Conservation (phyloP, 2,113 vertebrate genomes). For the Prionailurus viverrinus region DNA sequence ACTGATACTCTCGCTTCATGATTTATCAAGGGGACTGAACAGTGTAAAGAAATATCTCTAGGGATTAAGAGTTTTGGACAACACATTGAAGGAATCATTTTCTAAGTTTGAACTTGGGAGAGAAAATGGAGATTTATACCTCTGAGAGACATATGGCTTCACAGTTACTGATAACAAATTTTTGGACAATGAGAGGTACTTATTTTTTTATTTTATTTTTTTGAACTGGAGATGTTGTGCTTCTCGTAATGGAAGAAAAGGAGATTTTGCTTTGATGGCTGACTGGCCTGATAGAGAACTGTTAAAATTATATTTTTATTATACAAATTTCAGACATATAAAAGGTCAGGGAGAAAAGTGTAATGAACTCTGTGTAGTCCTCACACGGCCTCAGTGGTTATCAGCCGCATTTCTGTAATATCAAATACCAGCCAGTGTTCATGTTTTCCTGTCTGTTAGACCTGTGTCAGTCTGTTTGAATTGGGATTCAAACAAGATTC, state of each 20-base stretch:
- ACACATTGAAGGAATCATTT: neutral
- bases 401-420: neutral
- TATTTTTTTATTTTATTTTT: neutral
- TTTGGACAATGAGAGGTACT: neutral
- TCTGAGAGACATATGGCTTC: neutral
- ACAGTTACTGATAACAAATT: neutral
- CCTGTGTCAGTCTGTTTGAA: neutral
- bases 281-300: neutral
- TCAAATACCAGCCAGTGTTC: neutral
- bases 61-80: neutral
- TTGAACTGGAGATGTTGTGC: neutral
- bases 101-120: neutral
- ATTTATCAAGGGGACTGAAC: neutral
- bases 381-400: neutral
- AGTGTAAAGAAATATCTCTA: neutral
- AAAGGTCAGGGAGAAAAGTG: neutral
- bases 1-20: neutral
- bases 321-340: neutral
- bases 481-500: neutral
- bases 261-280: neutral
- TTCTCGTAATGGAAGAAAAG: neutral
- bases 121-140: neutral
- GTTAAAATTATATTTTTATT: neutral
- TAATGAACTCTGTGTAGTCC: neutral
- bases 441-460: neutral